These are phyloP conservation scores for Oxyura jamaicensis DNA, from an alignment of 2,113 vertebrate genomes.

Conservation along the genomic window DNA sequence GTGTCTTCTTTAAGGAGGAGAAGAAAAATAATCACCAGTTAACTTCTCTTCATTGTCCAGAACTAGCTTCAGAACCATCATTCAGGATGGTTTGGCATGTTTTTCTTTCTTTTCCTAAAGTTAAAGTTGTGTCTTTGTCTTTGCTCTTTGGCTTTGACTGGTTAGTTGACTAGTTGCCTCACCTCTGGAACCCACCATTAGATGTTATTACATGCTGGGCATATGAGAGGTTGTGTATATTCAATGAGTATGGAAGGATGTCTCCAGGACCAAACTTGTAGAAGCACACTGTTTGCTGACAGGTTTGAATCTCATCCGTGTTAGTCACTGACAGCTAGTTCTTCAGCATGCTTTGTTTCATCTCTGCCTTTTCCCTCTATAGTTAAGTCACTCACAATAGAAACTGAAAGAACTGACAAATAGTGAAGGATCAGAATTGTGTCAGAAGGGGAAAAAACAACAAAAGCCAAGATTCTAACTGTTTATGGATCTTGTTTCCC, in stretches of 20 bases:
- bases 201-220: not conserved
- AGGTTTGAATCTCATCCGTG: not conserved
- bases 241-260: not conserved
- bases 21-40: not conserved
- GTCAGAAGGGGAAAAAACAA: not conserved
- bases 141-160: not conserved
- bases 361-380: conserved; percentile 16
- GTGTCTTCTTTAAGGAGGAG: not conserved
- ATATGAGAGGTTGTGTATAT: not conserved
- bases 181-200: not conserved
- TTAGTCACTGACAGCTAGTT: not conserved
- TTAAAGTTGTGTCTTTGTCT: not conserved
- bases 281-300: not conserved
- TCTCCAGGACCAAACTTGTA: not conserved
- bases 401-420: conserved; percentile 58
- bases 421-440: conserved; percentile 32
- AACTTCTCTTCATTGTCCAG: not conserved
- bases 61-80: not conserved
- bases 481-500: conserved; percentile 72
- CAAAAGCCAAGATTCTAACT: conserved; percentile 57
- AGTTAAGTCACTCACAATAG: conserved; percentile 45
- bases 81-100: not conserved
- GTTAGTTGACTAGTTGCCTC: not conserved
- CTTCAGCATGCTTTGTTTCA: conserved; percentile 32
- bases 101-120: not conserved